These are phyloP conservation scores for Willisornis vidua DNA, from an alignment of 2,113 vertebrate species.

Conservation along the genomic window DNA sequence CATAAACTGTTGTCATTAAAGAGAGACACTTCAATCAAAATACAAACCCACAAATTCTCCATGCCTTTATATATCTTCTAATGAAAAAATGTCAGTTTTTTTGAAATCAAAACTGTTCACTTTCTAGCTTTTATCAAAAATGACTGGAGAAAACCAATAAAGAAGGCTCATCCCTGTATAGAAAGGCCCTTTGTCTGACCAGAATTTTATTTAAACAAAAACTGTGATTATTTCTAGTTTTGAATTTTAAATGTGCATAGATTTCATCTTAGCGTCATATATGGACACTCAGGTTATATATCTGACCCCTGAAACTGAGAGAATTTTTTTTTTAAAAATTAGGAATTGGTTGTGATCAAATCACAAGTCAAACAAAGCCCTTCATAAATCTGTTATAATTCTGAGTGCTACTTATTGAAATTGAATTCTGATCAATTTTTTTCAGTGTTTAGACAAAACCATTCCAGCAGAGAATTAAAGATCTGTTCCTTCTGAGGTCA, in stretches of 20 bases:
- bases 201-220: background rate
- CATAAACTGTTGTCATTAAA: background rate
- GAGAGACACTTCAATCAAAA: background rate
- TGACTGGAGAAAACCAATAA: background rate
- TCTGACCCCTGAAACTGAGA: background rate
- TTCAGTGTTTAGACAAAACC: background rate
- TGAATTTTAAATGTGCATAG: background rate
- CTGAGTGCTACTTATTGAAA: background rate
- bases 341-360: background rate
- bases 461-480: background rate
- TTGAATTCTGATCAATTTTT: background rate
- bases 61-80: background rate
- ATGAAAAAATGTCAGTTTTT: background rate
- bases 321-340: background rate
- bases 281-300: background rate
- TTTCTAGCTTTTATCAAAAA: background rate
- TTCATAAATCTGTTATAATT: background rate
- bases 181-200: background rate
- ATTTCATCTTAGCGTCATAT: background rate
- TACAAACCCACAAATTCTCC: background rate
- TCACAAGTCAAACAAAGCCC: background rate
- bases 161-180: background rate
- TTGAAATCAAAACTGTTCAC: background rate
- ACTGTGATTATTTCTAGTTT: background rate
- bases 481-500: background rate